Evolutionary conservation across 2,113 vertebrate genomes (phyloP), one percentile per base, ranked within the genome.

Genomic region (Crotalus helleri): DNA sequence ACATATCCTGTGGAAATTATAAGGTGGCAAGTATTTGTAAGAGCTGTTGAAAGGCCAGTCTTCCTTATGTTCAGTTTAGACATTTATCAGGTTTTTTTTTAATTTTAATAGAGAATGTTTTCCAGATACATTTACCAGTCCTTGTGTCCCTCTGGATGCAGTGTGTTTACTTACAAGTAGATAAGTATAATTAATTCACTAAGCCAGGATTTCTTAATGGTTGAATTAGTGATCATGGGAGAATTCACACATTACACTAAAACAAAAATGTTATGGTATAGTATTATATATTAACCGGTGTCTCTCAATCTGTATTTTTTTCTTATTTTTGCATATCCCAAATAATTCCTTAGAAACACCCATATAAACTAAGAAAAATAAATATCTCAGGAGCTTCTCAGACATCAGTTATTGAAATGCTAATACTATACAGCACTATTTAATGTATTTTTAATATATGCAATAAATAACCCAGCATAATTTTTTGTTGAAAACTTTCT

Each of bases 371-470:
- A 15, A 91, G n/a, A 91, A 91, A 46, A 94, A 61, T 81, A 96
- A 46, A 88, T 92, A 59, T 81, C 93, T 95, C 91, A 96, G 94
- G 55, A 94, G 88, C 26, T 94, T 88, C 92, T 95, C 49, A 39
- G 91, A 94, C 90, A 87, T 94, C 92, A 95, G 44, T 95, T 97
- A 96, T n/a, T 95, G 74, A 96, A 94, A 96, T 95, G 21, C 93
- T 94, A 93, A 95, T 91, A 69, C 12, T 33, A 33, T n/a, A 90
- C 93, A 94, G 93, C 93, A 96, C 0, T 88, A 94, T 94, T 89
- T 93, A 33, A 4, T 81, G 0, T 81, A 39, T 44, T 81, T 33
- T 88, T 57, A 55, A 88, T 88, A 21, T 33, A 23, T 39, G 19
- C 55, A 55, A 24, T 49, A 87, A 51, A 26, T 87, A 53, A 24